Conservation (phyloP, 1,140 invertebrate genomes). For the Neoseiulus cucumeris region DNA sequence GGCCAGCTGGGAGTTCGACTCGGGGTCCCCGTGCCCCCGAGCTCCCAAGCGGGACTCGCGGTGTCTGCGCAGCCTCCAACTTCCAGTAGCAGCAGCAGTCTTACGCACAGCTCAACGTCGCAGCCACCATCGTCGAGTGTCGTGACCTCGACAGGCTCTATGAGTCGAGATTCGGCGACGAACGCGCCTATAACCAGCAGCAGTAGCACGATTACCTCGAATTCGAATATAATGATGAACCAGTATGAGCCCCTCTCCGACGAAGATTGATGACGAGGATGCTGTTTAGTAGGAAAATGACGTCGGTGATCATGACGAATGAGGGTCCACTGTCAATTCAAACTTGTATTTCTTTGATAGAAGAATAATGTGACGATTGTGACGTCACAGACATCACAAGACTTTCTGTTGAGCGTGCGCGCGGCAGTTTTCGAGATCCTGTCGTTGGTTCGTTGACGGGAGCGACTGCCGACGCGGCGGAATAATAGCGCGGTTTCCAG, state of each 20-base stretch:
- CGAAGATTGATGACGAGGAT: conserved; percentile 37
- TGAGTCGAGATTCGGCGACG: background rate
- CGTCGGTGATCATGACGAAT: too few species aligned
- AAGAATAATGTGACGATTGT: background rate
- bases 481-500: background rate
- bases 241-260: conserved; percentile 69
- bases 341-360: background rate
- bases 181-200: background rate
- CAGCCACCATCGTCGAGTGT: conserved; percentile 8
- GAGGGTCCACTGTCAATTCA: background rate
- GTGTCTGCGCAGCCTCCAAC: background rate
- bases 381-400: background rate
- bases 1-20: background rate
- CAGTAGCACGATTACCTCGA: background rate
- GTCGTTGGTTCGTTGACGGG: background rate
- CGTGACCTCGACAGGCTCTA: conserved; percentile 12
- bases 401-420: background rate
- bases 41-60: too few species aligned
- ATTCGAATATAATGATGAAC: conserved; percentile 1
- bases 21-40: background rate
- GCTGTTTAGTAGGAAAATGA: background rate
- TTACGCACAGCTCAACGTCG: conserved; percentile 15
- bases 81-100: conserved; percentile 15
- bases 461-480: background rate
- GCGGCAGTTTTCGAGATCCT: background rate